Conservation (phyloP, 2,797 vertebrate genomes). For the Sebastes kiyomatsui region DNA sequence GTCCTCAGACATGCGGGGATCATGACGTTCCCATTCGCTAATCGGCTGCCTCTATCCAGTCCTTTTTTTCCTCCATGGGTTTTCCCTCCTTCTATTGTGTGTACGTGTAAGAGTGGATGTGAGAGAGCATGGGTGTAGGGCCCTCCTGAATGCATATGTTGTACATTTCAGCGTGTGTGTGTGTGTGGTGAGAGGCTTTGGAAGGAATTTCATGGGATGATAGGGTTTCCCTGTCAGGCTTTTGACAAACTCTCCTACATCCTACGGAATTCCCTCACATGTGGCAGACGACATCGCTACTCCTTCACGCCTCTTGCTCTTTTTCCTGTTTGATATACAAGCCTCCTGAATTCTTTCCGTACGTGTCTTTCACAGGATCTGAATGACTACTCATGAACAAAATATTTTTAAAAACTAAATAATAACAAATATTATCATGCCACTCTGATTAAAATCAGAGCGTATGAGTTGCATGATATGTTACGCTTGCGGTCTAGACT, state of each 20-base stretch:
- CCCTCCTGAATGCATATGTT: conserved; percentile 16
- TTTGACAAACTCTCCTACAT: conserved; percentile 59
- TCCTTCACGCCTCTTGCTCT: conserved; percentile 12
- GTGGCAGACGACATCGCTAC: conserved; percentile 5
- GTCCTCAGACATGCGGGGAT: conserved; percentile 62
- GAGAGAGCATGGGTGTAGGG: neutral
- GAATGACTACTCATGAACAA: neutral
- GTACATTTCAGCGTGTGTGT: conserved; percentile 26
- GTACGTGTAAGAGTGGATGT: neutral
- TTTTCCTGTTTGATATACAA: conserved; percentile 1
- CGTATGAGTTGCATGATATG: neutral
- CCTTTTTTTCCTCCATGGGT: conserved; percentile 34
- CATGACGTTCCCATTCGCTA: conserved; percentile 37
- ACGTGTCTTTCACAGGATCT: neutral
- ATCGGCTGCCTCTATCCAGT: conserved; percentile 19
- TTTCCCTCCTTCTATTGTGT: conserved; percentile 32
- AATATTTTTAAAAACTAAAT: neutral
- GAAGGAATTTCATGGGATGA: conserved; percentile 69
- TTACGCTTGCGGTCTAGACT: neutral
- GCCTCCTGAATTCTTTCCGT: neutral
- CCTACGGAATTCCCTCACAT: conserved; percentile 66
- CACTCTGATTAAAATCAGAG: neutral
- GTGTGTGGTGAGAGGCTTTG: conserved; percentile 47
- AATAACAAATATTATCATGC: neutral
- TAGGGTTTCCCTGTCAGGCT: conserved; percentile 74